Base-by-base conservation (phyloP, 2,888 invertebrate species). In the Augochlorella aurata region DNA sequence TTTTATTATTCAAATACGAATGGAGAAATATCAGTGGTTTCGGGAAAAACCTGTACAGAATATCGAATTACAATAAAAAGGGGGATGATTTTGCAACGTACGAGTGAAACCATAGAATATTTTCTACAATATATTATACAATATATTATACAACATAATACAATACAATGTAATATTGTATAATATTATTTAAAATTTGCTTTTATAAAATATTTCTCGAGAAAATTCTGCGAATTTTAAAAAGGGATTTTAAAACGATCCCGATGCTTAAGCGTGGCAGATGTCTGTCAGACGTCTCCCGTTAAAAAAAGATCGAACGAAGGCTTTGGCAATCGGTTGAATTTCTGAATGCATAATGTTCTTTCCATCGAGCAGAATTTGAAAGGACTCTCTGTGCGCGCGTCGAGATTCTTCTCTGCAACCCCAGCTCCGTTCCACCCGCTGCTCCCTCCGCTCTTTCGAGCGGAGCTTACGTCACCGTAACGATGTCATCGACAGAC, bases 401-500 rank as follows among this genome's bases (percentile, higher is more conserved):
- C 82, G 67, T 79, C 72, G 79, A 75, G 69, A 14, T n/a, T 63
- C 77, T 79, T 82, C 77, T 68, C 68, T 52, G 63, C 47, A 67
- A 54, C 29, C 47, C 38, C 18, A n/a, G 52, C 52, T 38, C 61
- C 58, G 44, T 70, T 67, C 65, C 67, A 54, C n/a, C 67, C 38
- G 45, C 54, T n/a, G 16, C 12, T 47, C 50, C 66, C n/a, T 16
- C 69, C 65, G 18, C 50, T 58, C 71, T 71, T 74, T 70, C 65
- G 58, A 63, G 74, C 58, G 69, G 63, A 67, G 66, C 49, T 81
- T 83, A 61, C 76, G 71, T 78, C 83, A 80, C 75, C 75, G 21
- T 72, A 67, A 77, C 82, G 74, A 85, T 88, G 90, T 90, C 89
- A 89, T 88, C 89, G 83, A 69, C 86, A 88, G 87, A 84, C 73